Base-by-base conservation (phyloP, 2,888 invertebrate species). In the Diabrotica balteata region DNA sequence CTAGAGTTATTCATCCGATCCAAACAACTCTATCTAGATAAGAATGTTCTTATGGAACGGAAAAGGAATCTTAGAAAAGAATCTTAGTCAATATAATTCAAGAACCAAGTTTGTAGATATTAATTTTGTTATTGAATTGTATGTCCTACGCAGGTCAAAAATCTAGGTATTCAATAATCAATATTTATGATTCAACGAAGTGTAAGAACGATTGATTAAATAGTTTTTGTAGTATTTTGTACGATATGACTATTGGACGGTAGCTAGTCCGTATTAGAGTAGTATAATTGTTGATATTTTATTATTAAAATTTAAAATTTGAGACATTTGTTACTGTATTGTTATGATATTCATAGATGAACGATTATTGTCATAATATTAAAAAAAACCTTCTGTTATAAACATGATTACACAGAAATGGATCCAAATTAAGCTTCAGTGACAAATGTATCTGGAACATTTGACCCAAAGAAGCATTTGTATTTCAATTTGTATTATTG, bases 181-280 rank as follows among this genome's bases (percentile, higher is more conserved):
- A 47, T 47, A 51, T 61, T 11, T 52, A 59, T 32, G 45, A 46
- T 53, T 61, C 61, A 61, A 46, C 61, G 61, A 61, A 61, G 45
- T 61, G 53, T 61, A 61, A 45, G 44, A 53, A 53, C 61, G 46
- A 53, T 46, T 61, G 61, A 60, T 6, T 59, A 59, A 43, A 32
- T 32, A 32, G 32, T 44, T 52, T 44, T 47, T 61, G 53, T 61
- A 61, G 61, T 44, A 22, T 60, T 55, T 61, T 61, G 61, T 61
- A 63, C 42, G 51, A 44, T 63, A 63, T 51, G 47, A 59, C 42
- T 69, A 59, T 45, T 44, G 51, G 51, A 46, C 44, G 53, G 49
- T 69, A 69, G 59, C 69, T 69, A 69, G 69, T 63, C 57, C 59
- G 45, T 55, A 58, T 59, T 62, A 64, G 46, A 63, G 45, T 66